Evolutionary conservation across 92 coral and sea anemone species (phyloP), one percentile per base, ranked within the genome.

Genomic region (Palythoa heliodiscus): DNA sequence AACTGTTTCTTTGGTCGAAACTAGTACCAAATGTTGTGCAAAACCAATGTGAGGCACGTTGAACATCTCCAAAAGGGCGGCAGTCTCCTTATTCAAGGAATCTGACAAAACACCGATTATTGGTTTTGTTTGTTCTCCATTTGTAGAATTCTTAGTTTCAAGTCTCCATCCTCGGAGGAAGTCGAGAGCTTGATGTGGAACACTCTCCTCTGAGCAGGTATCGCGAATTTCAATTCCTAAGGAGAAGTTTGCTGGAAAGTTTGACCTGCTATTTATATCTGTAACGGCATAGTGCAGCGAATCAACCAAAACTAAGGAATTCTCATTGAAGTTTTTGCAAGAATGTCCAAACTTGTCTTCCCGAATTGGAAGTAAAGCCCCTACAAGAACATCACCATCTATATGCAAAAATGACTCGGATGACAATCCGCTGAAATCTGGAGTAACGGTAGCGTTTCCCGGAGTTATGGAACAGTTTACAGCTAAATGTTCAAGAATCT

Each of bases 41-140:
- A 94, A 88, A 14, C 87, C 77, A 52, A 94, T 80, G 25, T 94
- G 93, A 29, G 98, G 98, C 5, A 94, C 87, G 25, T 88, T 87
- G 16, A 94, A 94, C 63, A 94, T 88, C 52, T 90, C 84, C 37
- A 94, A 53, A 16, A 94, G 87, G 52, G 89, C 80, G 3, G 91
- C 83, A 3, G 91, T 75, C 52, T 91, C 97, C 58, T 86, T 67
- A 50, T 93, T 88, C 15, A 53, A 48, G 43, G 84, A 75, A 40
- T 84, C 88, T 14, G 93, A 88, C 16, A 94, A 77, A 4, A 92
- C 95, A 10, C 89, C 92, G 55, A 90, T 52, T 24, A 92, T 82
- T 63, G 90, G 88, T 40, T 54, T 82, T 0, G 37, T 7, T 63
- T 79, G 63, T 29, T 50, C 85, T 12, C 70, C 13, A 23, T 54